Conservation (phyloP, 2,888 invertebrate species). For the Drosophila diplacantha region DNA sequence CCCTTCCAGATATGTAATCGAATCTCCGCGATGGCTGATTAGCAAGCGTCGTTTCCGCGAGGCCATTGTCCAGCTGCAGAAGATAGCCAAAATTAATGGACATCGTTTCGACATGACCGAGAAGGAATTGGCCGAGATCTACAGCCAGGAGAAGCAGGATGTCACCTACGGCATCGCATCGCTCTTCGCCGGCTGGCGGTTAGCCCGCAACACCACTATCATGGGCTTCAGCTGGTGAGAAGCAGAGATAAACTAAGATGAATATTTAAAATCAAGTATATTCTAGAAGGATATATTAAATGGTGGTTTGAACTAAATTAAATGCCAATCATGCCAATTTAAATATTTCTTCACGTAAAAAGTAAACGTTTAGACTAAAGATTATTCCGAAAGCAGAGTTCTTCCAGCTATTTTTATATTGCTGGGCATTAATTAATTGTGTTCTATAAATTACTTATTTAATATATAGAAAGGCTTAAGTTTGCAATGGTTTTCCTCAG, state of each 20-base stretch:
- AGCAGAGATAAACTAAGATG: not conserved
- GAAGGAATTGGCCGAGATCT: slow-evolving; percentile 78
- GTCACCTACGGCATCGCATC: slow-evolving; percentile 80
- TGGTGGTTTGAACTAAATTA: no score
- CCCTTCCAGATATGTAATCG: slow-evolving; percentile 80
- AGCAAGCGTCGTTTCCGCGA: slow-evolving; percentile 79
- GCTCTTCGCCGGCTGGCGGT: slow-evolving; percentile 80
- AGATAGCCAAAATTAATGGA: slow-evolving; percentile 80
- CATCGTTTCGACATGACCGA: slow-evolving; percentile 76
- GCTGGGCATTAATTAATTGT: no score
- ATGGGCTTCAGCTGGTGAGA: slow-evolving; percentile 80
- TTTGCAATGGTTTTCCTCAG: not conserved
- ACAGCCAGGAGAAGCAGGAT: slow-evolving; percentile 74
- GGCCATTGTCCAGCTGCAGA: slow-evolving; percentile 79
- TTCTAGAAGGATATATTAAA: no score
- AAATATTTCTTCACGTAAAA: not conserved
- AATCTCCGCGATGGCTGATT: slow-evolving; percentile 83
- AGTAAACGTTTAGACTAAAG: not conserved
- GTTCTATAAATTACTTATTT: no score
- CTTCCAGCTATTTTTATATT: no score
- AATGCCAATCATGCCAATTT: not conserved
- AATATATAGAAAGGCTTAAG: not conserved
- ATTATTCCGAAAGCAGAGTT: no score
- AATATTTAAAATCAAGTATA: not conserved
- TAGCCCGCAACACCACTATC: slow-evolving; percentile 80